Base-by-base conservation (phyloP, 2,797 vertebrate genomes). In the Melanotaenia trifasciata region DNA sequence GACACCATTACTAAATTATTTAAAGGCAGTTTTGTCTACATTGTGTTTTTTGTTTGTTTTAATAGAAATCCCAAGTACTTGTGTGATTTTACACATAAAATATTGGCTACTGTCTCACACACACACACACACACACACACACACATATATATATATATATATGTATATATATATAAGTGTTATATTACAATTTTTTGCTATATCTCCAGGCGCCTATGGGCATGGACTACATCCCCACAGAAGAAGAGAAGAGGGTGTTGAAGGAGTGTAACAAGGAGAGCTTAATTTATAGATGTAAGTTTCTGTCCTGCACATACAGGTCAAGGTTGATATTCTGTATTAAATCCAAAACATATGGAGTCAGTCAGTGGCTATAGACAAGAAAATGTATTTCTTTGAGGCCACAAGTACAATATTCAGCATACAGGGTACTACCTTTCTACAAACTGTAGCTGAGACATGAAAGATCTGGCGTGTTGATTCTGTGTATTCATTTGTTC, bases 191-290 rank as follows among this genome's bases (percentile, higher is more conserved):
- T 22, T 50, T 9, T 50, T 50, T 3, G 10, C n/a, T 50, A 57
- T 45, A 35, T 50, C 1, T 65, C 30, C 90, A 96, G 96, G 81
- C 67, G 33, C 84, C 83, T 1, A 1, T 95, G 67, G 91, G 90
- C n/a, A 45, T 79, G 40, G 82, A 92, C 54, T 98, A 98, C 58
- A 61, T 94, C 76, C 95, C 94, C 0, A 98, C 96, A 20, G 96
- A 97, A 2, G 97, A 97, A 9, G 97, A 99, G 92, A 94, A 35
- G 80, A 92, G 78, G 61, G 87, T 97, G 53, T 93, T 98, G 0
- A 91, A 38, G 72, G 96, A 99, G 81, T 99, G 98, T 85, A 94
- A 83, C 70, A 3, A 51, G 0, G 94, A 95, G 81, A 94, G 93
- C 71, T 93, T 94, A 59, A 88, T 84, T 78, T 94, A 92, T 82